Base-by-base conservation (phyloP, 2,797 vertebrate species). In the Atherinosoma microstoma region DNA sequence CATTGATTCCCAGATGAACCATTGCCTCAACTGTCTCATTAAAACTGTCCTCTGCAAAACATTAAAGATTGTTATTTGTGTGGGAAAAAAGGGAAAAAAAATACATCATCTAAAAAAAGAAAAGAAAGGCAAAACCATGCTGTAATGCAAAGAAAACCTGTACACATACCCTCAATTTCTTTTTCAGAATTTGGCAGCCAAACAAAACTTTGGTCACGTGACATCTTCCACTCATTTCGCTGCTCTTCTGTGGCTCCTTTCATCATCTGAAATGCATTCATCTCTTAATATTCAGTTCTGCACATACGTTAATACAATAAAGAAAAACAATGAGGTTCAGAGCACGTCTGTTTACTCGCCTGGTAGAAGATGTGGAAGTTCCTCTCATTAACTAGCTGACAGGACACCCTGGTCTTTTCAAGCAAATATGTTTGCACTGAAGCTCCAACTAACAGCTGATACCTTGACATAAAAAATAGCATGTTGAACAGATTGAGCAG, bases 311-410 rank as follows among this genome's bases (percentile, higher is more conserved):
- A 60, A 67, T 0, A 18, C 6, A 4, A 24, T 11, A 45, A 18
- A 22, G 2, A 22, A 18, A 58, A 29, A 11, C 22, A 11, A 29
- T 36, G 6, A 58, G 27, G 6, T 45, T 49, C 42, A 20, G 3
- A 3, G 18, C 2, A 11, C 38, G 8, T 35, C 24, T 45, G 34
- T 53, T 56, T 6, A 64, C 79, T 90, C 53, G 96, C 98, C 96
- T 99, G 98, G 80, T 99, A 99, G 87, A 99, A 99, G 84, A 99
- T 96, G 87, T 99, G 98, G 71, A 99, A 99, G 90, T 99, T 99
- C 87, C 98, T 97, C 84, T 99, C 98, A 3, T 42, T 92, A 11
- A 93, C 84, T 0, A 96, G 95, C 83, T 99, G 97, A 78, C 92
- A 95, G 67, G 96, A 88, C 80, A 99, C 96, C 78, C 98, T 94